phyloP scores from a whole-genome alignment of 2,113 vertebrate species.

The Triplophysa tibetana region DNA sequence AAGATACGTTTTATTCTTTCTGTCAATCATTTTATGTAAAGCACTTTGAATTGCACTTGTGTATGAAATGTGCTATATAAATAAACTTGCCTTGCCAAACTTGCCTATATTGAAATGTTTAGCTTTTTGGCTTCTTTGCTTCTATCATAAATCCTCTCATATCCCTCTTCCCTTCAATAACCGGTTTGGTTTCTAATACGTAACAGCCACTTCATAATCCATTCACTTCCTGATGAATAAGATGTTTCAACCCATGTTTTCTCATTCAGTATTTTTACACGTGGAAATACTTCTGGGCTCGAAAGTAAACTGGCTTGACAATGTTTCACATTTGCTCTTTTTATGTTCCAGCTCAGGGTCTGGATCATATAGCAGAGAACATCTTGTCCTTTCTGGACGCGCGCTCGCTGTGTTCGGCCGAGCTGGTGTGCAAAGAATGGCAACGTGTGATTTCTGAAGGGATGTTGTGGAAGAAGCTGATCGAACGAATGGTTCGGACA shows the following conservation, averaged over 20 bases:
- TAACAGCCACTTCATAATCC: too few species aligned
- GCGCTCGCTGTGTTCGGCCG: conserved; percentile 92
- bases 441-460: conserved; percentile 97
- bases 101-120: too few species aligned
- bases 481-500: conserved; percentile 97
- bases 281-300: neutral
- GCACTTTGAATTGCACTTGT: too few species aligned
- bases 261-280: neutral
- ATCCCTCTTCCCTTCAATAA: too few species aligned
- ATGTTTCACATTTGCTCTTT: neutral
- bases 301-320: neutral
- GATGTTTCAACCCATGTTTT: neutral
- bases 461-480: conserved; percentile 98
- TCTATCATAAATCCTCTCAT: too few species aligned
- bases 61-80: too few species aligned
- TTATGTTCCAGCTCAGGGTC: conserved; percentile 85
- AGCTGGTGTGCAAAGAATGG: conserved; percentile 98
- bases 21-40: too few species aligned
- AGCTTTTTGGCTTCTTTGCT: too few species aligned
- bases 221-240: neutral
- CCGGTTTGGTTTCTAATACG: too few species aligned
- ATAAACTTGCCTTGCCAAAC: too few species aligned
- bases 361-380: conserved; percentile 99
- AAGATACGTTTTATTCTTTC: too few species aligned
- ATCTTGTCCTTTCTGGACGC: conserved; percentile 98